phyloP scores from a whole-genome alignment of 2,113 vertebrate genomes.

The Caretta caretta region DNA sequence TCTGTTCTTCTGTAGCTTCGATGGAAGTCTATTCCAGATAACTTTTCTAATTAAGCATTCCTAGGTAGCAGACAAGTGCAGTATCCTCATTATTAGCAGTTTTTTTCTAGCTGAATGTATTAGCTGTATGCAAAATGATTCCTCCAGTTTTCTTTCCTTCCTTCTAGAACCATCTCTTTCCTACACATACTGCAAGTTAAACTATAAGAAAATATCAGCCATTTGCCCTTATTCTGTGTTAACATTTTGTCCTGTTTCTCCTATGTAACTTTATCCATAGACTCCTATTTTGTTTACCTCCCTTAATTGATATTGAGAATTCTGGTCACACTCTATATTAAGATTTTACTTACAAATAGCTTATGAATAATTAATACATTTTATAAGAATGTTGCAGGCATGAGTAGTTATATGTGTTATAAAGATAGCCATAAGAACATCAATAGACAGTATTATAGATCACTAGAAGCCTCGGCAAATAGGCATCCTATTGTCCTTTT shows the following conservation, averaged over 20 bases:
- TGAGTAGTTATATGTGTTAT: neutral
- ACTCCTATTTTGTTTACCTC: neutral
- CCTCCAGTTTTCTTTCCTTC: neutral
- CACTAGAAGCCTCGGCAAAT: neutral
- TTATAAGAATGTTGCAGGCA: neutral
- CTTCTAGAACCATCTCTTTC: neutral
- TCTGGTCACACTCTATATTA: neutral
- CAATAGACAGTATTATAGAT: neutral
- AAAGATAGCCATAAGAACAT: neutral
- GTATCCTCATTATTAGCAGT: neutral
- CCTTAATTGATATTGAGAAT: neutral
- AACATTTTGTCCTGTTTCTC: neutral
- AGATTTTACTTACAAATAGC: neutral
- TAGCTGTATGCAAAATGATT: neutral
- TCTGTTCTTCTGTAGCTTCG: neutral
- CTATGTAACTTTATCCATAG: neutral
- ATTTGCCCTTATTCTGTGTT: neutral
- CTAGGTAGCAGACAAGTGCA: neutral
- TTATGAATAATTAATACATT: neutral
- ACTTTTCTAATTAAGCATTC: neutral
- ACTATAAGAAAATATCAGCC: neutral
- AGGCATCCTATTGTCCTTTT: neutral
- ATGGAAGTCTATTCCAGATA: rapidly evolving
- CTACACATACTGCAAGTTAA: neutral
- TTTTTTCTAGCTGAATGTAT: neutral